Evolutionary conservation across 92 coral and sea anemone genomes (phyloP).

Genomic region (Pocillopora grandis): DNA sequence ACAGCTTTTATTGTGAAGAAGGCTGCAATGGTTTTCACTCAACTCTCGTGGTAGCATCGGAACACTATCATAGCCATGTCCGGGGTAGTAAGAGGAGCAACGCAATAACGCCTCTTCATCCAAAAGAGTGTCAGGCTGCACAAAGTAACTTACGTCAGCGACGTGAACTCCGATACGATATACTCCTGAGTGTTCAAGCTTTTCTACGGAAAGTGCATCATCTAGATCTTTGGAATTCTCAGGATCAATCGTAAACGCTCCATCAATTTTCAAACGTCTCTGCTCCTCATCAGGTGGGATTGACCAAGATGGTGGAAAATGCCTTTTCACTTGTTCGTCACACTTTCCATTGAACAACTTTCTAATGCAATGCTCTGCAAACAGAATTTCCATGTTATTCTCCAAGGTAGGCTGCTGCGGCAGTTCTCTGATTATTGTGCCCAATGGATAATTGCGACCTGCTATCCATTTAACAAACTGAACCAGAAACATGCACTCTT

Average conservation of each 20-base stretch:
- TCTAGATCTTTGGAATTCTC: constrained; percentile 68
- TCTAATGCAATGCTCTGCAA: constrained; percentile 62
- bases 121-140: constrained; percentile 55
- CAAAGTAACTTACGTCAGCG: constrained; percentile 75
- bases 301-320: constrained; percentile 48
- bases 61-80: constrained; percentile 39
- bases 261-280: constrained; percentile 28
- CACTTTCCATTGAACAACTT: constrained; percentile 33
- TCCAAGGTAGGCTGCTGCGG: constrained; percentile 34
- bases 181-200: constrained; percentile 15
- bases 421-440: constrained; percentile 47
- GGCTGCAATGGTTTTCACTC: constrained; percentile 69
- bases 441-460: constrained; percentile 47
- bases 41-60: constrained; percentile 77
- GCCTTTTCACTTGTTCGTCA: constrained; percentile 13
- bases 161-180: constrained; percentile 64
- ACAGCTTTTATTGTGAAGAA: constrained; percentile 56
- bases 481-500: constrained; percentile 66
- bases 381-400: constrained; percentile 51
- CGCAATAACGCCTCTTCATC: constrained; percentile 66
- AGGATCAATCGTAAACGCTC: constrained; percentile 76
- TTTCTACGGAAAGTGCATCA: constrained; percentile 72
- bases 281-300: constrained; percentile 53
- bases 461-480: constrained; percentile 57
- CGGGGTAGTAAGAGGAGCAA: constrained; percentile 70